Evolutionary conservation across 2,797 vertebrate species (phyloP), one percentile per base, ranked within the genome.

Genomic region (Pseudochromis fuscus): DNA sequence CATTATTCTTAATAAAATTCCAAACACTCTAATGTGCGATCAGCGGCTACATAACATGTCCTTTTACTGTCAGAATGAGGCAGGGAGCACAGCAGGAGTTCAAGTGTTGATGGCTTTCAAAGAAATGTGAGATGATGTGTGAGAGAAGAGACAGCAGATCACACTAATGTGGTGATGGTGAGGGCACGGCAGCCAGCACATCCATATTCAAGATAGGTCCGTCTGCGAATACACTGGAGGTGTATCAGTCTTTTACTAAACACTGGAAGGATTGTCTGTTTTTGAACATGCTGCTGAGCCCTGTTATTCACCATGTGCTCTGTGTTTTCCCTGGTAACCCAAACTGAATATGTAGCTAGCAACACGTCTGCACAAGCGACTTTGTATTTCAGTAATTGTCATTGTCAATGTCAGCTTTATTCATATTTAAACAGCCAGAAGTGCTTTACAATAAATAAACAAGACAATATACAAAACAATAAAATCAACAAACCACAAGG

Each of bases 101-200:
- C 16, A 59, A 38, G 57, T 71, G 72, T 75, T 71, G 59, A 81
- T 76, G 70, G 44, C 46, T 74, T 56, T 52, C 7, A 52, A 45
- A 13, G 48, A 68, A 62, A 72, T 35, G 60, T 44, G 28, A 70
- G 51, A n/a, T 21, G 21, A 19, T 4, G 15, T 53, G 27, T 19
- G 44, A 37, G 64, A 45, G 21, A 59, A 48, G n/a, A 42, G 21
- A 57, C 40, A 45, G 33, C 28, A 19, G 27, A 52, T 72, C 24
- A 75, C 49, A 66, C 23, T 48, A 46, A 75, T 46, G 56, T 60
- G 31, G 28, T 7, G 49, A 65, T 25, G n/a, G 10, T 45, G n/a
- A 27, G 10, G n/a, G 40, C 24, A 48, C 40, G 31, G 18, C 24
- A 59, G 59, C n/a, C 13, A 38, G 27, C 24, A 23, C 4, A 6